Conservation (phyloP, 1,140 invertebrate species). For the Drosophila bipectinata region DNA sequence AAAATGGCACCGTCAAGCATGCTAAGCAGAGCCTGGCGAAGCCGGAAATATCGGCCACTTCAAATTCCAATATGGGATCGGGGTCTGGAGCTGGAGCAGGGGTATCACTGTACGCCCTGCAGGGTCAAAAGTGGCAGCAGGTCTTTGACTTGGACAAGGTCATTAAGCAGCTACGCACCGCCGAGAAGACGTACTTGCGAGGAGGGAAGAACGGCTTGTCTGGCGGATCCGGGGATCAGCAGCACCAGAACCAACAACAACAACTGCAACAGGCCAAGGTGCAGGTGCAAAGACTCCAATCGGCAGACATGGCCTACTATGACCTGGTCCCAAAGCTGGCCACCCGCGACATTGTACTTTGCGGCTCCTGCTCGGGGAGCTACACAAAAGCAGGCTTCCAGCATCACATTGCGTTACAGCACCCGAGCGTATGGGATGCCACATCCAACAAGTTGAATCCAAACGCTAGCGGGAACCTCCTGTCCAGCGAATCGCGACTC, state of each 20-base stretch:
- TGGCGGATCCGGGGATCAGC: neutral
- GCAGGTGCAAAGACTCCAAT: slow-evolving; percentile 73
- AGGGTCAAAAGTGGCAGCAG: slow-evolving; percentile 76
- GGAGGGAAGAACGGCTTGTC: slow-evolving; percentile 35
- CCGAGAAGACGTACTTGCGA: slow-evolving; percentile 70
- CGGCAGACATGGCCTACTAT: slow-evolving; percentile 74
- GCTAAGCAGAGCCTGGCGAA: slow-evolving; percentile 35
- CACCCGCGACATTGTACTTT: slow-evolving; percentile 66
- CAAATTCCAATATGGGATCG: neutral
- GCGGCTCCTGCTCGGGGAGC: slow-evolving; percentile 64
- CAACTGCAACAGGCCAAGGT: slow-evolving; percentile 24
- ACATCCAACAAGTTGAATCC: slow-evolving; percentile 60
- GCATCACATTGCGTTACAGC: slow-evolving; percentile 75
- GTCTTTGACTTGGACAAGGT: slow-evolving; percentile 76
- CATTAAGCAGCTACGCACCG: slow-evolving; percentile 72
- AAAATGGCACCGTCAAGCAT: slow-evolving; percentile 50
- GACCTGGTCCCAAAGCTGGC: slow-evolving; percentile 77
- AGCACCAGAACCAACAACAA: neutral
- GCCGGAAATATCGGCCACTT: slow-evolving; percentile 12
- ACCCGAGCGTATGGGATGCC: slow-evolving; percentile 72
- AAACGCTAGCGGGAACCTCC: slow-evolving; percentile 9
- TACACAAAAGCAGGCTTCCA: slow-evolving; percentile 78
- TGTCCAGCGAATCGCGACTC: slow-evolving; percentile 27
- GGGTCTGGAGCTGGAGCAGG: slow-evolving; percentile 19
- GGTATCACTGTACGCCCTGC: slow-evolving; percentile 43